Percentiles rank a stretch among this genome's conserved stretches.
Evolutionary conservation across 2,797 vertebrate genomes (phyloP).

Genomic region (Macrochelys suwanniensis): DNA sequence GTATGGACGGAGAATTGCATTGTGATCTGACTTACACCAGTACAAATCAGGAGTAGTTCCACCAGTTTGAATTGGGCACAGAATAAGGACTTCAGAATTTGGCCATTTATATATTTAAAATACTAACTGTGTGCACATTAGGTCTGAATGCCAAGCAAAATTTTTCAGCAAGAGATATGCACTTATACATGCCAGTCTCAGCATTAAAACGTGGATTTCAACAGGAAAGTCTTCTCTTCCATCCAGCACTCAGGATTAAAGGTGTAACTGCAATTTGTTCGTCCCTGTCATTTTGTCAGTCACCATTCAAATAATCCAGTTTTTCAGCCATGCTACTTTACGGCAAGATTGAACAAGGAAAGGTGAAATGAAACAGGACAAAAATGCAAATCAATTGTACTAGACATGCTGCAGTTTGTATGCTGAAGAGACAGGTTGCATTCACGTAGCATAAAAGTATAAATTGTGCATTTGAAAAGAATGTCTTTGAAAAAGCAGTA

Average conservation of each 20-base stretch:
- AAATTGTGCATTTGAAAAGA: not conserved
- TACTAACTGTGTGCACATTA: not conserved
- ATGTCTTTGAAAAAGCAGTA: not conserved
- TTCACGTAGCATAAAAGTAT: not conserved
- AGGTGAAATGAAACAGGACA: not conserved
- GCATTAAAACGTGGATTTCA: not conserved
- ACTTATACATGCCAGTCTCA: not conserved
- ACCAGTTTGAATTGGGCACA: not conserved
- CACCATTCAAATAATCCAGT: not conserved
- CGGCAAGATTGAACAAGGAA: not conserved
- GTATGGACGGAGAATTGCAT: not conserved
- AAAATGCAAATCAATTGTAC: not conserved
- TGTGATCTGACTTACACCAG: constrained; percentile 38
- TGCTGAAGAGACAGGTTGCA: not conserved
- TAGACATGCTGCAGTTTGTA: not conserved
- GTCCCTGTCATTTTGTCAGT: not conserved
- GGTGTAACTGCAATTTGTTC: not conserved
- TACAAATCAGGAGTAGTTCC: constrained; percentile 47
- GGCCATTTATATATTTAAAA: not conserved
- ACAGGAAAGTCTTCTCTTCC: not conserved
- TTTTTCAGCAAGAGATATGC: not conserved
- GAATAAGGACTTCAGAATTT: not conserved
- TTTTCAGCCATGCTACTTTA: not conserved
- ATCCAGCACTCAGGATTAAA: not conserved
- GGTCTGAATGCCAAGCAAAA: not conserved